Evolutionary conservation across 2,888 invertebrate genomes (phyloP).

Genomic region (Polymixis flavicincta): DNA sequence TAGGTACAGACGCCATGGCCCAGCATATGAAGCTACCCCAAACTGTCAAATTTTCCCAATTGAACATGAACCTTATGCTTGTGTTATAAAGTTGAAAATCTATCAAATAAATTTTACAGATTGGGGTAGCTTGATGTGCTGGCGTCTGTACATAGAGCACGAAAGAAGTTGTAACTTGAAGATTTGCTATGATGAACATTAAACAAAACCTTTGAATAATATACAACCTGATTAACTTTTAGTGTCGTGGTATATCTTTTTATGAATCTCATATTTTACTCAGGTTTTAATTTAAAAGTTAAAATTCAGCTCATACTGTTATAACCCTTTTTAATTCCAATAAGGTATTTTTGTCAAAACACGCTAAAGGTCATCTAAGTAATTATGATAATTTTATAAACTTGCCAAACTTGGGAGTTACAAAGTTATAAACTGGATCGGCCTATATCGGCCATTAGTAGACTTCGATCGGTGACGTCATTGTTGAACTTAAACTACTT

Average conservation of each 20-base stretch:
- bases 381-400: constrained; percentile 34
- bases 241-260: not conserved
- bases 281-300: constrained; percentile 7
- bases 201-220: constrained; percentile 16
- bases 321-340: constrained; percentile 27
- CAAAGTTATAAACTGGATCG: constrained; percentile 39
- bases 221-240: not conserved
- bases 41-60: too few relatives aligned
- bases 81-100: too few relatives aligned
- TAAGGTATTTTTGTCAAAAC: constrained; percentile 17
- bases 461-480: constrained; percentile 32
- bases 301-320: constrained; percentile 2
- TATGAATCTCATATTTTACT: not conserved
- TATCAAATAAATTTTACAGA: too few relatives aligned
- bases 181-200: not conserved
- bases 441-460: constrained; percentile 41
- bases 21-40: too few relatives aligned
- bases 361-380: constrained; percentile 27
- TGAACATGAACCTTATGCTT: too few relatives aligned
- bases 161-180: not conserved
- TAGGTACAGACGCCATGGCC: too few relatives aligned
- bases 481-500: constrained; percentile 37
- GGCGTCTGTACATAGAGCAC: not conserved
- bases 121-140: too few relatives aligned
- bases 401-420: constrained; percentile 35